phyloP scores from a whole-genome alignment of 2,797 vertebrate genomes.

The Leptatherina wallacei region DNA sequence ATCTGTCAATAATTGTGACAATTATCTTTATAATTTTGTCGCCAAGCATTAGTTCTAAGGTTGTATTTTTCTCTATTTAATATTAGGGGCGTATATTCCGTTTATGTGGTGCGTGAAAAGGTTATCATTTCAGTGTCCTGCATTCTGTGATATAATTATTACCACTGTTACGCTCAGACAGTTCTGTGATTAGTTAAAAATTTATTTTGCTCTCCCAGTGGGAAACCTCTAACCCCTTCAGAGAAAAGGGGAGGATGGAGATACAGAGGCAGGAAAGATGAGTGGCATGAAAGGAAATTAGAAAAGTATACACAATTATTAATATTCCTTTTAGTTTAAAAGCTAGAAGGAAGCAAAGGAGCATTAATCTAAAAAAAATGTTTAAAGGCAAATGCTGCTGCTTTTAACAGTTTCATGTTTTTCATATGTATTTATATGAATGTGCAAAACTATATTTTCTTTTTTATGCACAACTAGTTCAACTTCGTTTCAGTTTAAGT shows the following conservation, averaged over 20 bases:
- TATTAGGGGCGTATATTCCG: slow-evolving; percentile 10
- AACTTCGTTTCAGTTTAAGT: not conserved
- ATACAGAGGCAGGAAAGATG: slow-evolving; percentile 9
- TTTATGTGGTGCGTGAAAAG: slow-evolving; percentile 34
- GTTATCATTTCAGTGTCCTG: slow-evolving; percentile 59
- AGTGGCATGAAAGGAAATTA: slow-evolving; percentile 49
- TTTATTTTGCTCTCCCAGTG: slow-evolving; percentile 52
- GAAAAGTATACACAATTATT: slow-evolving; percentile 52
- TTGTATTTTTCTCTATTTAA: slow-evolving; percentile 24
- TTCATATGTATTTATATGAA: not conserved
- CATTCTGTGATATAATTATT: slow-evolving; percentile 61
- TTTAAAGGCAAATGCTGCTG: slow-evolving; percentile 54
- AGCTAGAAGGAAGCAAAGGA: slow-evolving; percentile 52
- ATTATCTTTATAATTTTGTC: slow-evolving; percentile 15
- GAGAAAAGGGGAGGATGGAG: slow-evolving; percentile 15
- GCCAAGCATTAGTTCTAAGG: slow-evolving; percentile 16
- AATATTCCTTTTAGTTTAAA: slow-evolving; percentile 38
- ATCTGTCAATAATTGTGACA: slow-evolving; percentile 24
- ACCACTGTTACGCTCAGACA: slow-evolving; percentile 48
- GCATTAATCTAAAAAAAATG: slow-evolving; percentile 37
- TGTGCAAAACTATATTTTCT: too few relatives aligned
- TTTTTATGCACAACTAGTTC: too few relatives aligned
- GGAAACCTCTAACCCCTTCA: slow-evolving; percentile 46
- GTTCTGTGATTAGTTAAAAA: slow-evolving; percentile 62
- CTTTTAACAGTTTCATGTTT: not conserved